phyloP scores from a whole-genome alignment of 1,140 invertebrate species.

The Pseudomyrmex concolor region DNA sequence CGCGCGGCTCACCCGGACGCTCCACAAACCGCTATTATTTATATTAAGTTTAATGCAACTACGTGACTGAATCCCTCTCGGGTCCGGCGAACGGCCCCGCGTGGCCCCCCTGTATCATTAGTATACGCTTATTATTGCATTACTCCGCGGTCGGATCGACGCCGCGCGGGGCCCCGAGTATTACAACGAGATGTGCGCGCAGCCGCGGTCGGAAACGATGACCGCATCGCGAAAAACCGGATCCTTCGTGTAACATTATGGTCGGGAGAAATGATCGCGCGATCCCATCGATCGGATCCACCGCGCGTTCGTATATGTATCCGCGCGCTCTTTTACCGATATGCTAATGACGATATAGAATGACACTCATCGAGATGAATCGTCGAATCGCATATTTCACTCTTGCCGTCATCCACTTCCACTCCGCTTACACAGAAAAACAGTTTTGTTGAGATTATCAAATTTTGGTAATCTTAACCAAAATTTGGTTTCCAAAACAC shows the following conservation, averaged over 20 bases:
- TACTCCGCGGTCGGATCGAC: constrained; percentile 74
- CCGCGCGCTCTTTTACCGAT: constrained; percentile 11
- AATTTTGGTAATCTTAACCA: too few relatives aligned
- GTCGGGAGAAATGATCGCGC: constrained; percentile 24
- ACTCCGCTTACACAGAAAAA: too few relatives aligned
- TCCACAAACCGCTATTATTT: constrained; percentile 86
- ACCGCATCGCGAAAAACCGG: constrained; percentile 67
- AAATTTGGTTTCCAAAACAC: too few relatives aligned
- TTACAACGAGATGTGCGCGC: constrained; percentile 70
- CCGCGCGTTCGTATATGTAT: background rate
- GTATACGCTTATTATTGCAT: constrained; percentile 85
- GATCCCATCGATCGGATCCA: constrained; percentile 30
- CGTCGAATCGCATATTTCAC: background rate
- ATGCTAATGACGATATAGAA: constrained; percentile 52
- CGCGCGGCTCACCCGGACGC: constrained; percentile 75
- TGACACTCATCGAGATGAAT: constrained; percentile 8
- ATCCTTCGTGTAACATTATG: constrained; percentile 33
- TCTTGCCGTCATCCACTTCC: background rate
- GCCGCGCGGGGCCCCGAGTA: constrained; percentile 63
- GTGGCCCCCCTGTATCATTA: constrained; percentile 83
- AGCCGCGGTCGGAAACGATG: constrained; percentile 68
- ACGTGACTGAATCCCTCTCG: constrained; percentile 84
- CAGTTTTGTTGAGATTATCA: too few relatives aligned
- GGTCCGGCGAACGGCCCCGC: constrained; percentile 55
- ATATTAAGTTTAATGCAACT: constrained; percentile 86